A percentile compares a stretch with the other conserved stretches of the same genome.
phyloP scores from a whole-genome alignment of 2,888 invertebrate genomes.

The Synanthedon formicaeformis region DNA sequence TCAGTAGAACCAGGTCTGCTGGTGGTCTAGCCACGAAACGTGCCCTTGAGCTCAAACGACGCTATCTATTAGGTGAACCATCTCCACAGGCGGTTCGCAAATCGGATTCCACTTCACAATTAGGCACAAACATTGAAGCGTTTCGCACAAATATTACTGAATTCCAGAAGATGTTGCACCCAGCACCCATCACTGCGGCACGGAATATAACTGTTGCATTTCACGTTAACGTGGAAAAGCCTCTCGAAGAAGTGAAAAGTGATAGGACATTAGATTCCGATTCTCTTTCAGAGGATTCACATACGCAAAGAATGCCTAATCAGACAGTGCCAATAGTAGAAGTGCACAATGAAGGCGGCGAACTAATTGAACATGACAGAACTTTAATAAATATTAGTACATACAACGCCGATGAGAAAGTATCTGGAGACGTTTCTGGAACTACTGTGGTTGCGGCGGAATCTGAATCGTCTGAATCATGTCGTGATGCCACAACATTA shows the following conservation, averaged over 20 bases:
- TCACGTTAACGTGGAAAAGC: conserved; percentile 5
- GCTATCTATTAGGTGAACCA: conserved; percentile 82
- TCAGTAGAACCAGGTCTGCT: conserved; percentile 86
- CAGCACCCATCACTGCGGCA: conserved; percentile 67
- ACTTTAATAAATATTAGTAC: conserved; percentile 48
- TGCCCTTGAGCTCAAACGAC: conserved; percentile 87
- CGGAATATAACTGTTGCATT: too few relatives aligned
- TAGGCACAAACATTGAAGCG: conserved; percentile 86
- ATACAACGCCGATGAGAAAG: conserved; percentile 36
- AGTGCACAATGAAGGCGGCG: conserved; percentile 78
- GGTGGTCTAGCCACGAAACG: conserved; percentile 90
- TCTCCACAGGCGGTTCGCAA: conserved; percentile 80
- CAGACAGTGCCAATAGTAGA: conserved; percentile 77
- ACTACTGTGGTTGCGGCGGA: conserved; percentile 51
- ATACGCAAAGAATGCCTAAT: conserved; percentile 46
- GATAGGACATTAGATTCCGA: conserved; percentile 63
- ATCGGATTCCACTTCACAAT: conserved; percentile 84
- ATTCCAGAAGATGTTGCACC: conserved; percentile 87
- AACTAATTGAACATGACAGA: conserved; percentile 73
- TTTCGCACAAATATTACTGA: conserved; percentile 89
- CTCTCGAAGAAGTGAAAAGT: conserved; percentile 43
- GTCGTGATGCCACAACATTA: conserved; percentile 77
- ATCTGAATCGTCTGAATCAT: conserved; percentile 74
- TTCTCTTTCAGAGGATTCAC: conserved; percentile 58
- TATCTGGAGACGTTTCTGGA: conserved; percentile 34